Conservation (phyloP, 2,888 invertebrate genomes). For the Atrina japonica region DNA sequence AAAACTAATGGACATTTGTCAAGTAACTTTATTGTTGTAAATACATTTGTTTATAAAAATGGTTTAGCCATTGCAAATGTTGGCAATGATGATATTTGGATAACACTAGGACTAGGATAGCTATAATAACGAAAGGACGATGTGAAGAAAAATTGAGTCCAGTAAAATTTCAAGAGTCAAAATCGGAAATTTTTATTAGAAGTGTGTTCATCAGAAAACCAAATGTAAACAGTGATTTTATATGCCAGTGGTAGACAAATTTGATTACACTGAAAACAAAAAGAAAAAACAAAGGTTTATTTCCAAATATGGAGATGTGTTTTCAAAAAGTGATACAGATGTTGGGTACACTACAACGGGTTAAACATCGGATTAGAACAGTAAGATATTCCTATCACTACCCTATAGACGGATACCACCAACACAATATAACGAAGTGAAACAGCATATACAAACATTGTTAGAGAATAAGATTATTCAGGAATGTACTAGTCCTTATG, state of each 20-base stretch:
- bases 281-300: constrained; percentile 2
- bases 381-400: constrained; percentile 21
- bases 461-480: constrained; percentile 20
- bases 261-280: neutral
- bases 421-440: constrained; percentile 32
- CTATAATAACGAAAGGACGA: constrained; percentile 11
- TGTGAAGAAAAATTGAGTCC: neutral
- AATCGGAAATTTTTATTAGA: constrained; percentile 2
- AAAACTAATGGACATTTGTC: constrained; percentile 10
- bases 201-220: neutral
- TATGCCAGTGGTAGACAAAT: constrained; percentile 2
- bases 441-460: too few species aligned
- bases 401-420: too few species aligned
- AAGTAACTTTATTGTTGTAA: neutral
- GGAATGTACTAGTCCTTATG: constrained; percentile 29
- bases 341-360: constrained; percentile 32
- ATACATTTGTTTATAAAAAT: neutral
- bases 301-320: constrained; percentile 27
- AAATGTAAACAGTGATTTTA: neutral
- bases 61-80: constrained; percentile 19
- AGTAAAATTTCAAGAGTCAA: neutral
- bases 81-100: constrained; percentile 16
- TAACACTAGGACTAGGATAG: constrained; percentile 20
- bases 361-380: constrained; percentile 28
- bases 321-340: constrained; percentile 18